Evolutionary conservation across 92 coral and sea anemone species (phyloP).

Genomic region (Siderastrea radians): DNA sequence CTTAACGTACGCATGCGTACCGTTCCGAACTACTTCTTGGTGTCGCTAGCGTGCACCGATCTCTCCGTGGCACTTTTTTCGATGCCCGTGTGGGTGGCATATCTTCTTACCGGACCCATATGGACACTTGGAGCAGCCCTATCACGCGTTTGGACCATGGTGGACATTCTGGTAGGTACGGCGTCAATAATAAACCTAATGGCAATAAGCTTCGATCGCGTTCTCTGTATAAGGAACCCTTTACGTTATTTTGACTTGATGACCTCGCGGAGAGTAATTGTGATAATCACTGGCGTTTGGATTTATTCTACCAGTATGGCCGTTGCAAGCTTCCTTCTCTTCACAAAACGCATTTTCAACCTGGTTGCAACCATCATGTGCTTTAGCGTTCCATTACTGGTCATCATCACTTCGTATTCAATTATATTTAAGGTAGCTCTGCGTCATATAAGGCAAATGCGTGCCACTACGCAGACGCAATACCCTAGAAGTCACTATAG

Average conservation of each 20-base stretch:
- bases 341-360: constrained; percentile 65
- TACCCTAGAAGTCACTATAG: constrained; percentile 39
- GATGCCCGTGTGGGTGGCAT: constrained; percentile 85
- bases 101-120: constrained; percentile 78
- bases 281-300: constrained; percentile 74
- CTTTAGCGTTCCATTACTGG: constrained; percentile 84
- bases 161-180: constrained; percentile 85
- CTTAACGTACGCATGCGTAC: constrained; percentile 64
- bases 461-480: constrained; percentile 50
- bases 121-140: constrained; percentile 64
- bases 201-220: constrained; percentile 90
- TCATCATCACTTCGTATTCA: constrained; percentile 82
- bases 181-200: constrained; percentile 88
- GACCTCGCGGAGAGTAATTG: constrained; percentile 55
- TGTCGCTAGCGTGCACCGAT: constrained; percentile 87
- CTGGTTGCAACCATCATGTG: constrained; percentile 74
- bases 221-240: constrained; percentile 71
- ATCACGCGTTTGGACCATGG: constrained; percentile 77
- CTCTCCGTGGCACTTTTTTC: constrained; percentile 84
- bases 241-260: constrained; percentile 70
- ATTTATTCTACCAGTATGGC: constrained; percentile 76
- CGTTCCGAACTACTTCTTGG: constrained; percentile 79
- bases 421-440: constrained; percentile 82
- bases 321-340: constrained; percentile 65
- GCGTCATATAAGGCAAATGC: constrained; percentile 69